Evolutionary conservation across 2,113 vertebrate species (phyloP).

Genomic region (Nannobrachium achirus): DNA sequence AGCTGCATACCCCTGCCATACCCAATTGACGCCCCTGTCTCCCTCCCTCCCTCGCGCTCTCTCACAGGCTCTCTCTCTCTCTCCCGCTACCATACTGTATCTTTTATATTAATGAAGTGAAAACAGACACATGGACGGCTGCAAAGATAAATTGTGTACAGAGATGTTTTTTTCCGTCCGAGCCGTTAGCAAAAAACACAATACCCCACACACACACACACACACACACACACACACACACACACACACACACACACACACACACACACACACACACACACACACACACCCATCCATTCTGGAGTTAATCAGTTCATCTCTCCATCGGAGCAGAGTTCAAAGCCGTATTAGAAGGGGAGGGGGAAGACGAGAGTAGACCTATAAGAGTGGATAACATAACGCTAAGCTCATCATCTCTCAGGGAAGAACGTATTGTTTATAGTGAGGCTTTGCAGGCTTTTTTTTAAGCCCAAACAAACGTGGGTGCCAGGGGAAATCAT

Average conservation of each 20-base stretch:
- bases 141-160: conserved; percentile 53
- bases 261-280: too few relatives aligned
- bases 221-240: too few relatives aligned
- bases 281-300: conserved; percentile 55
- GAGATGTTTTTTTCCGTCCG: conserved; percentile 53
- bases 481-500: too few relatives aligned
- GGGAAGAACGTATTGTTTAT: too few relatives aligned
- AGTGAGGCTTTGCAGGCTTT: too few relatives aligned
- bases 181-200: conserved; percentile 30
- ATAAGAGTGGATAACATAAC: background rate
- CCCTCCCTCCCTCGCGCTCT: background rate
- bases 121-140: conserved; percentile 48
- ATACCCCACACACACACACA: too few relatives aligned
- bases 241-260: too few relatives aligned
- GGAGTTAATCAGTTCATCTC: conserved; percentile 62
- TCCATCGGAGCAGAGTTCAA: conserved; percentile 27
- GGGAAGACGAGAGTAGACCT: background rate
- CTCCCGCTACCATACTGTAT: conserved; percentile 28
- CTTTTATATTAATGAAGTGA: conserved; percentile 73
- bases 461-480: too few relatives aligned
- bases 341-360: background rate
- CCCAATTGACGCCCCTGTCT: too few relatives aligned
- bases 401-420: background rate
- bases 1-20: too few relatives aligned
- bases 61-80: conserved; percentile 2